Base-by-base conservation (phyloP, 2,888 invertebrate species). In the Monoplex corrugatus region DNA sequence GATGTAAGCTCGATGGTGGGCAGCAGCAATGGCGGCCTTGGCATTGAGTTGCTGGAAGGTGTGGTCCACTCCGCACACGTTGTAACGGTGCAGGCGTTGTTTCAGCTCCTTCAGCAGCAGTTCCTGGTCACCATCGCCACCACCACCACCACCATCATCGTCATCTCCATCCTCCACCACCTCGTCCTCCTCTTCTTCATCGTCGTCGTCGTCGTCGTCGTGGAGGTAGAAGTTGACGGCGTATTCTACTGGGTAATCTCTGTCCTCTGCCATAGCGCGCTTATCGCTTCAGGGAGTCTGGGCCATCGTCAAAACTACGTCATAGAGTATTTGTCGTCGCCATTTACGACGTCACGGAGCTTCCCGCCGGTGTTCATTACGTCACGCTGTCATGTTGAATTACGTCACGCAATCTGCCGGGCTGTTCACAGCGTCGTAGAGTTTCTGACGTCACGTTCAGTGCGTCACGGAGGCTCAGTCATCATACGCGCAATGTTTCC, bases 41-140 rank as follows among this genome's bases (percentile, higher is more conserved):
- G 90, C 90, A 85, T 91, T 91, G 82, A 91, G 88, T 86, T 91
- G 91, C 43, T 90, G 89, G 86, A 91, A 91, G 87, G 75, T 89
- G 28, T 28, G 84, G 16, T 50, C 88, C 44, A 45, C 28, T 19
- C 83, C 84, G 63, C 23, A 43, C 44, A 63, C 57, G 16, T 43
- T 43, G 83, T 68, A 82, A 32, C 44, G 32, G 57, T 40, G 45
- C 32, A 68, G 68, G 10, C 57, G 80, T 23, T 87, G 80, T 35
- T 80, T 78, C 35, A 50, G 68, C 35, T 43, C 68, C 57, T 83
- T 43, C 19, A 40, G 35, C 63, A 88, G 35, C 19, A 23, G 35
- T 38, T 50, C 84, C 35, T 84, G 35, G 13, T 43, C 87, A 28
- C 13, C 80, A 3, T 40, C 40, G 0, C 40, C 8, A 5, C 28